Evolutionary conservation across 1,140 invertebrate genomes (phyloP).

Genomic region (Xylocopa sonorina): DNA sequence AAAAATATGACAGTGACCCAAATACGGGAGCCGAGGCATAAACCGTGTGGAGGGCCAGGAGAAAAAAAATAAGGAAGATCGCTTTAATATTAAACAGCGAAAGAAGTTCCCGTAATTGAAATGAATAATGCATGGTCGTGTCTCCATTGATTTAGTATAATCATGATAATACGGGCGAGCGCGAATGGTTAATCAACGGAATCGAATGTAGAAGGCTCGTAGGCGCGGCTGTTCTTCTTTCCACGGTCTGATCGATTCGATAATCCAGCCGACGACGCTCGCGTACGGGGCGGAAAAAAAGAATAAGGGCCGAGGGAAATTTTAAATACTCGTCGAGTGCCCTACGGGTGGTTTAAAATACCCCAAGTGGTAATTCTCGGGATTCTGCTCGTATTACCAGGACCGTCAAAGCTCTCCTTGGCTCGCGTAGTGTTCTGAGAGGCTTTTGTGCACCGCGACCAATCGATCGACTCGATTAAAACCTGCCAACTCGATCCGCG

Average conservation of each 20-base stretch:
- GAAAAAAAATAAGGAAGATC: too few relatives aligned
- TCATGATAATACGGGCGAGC: constrained; percentile 9
- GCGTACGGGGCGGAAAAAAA: not conserved
- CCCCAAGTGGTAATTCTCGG: constrained; percentile 7
- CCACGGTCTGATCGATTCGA: not conserved
- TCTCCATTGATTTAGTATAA: constrained; percentile 33
- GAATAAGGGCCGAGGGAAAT: not conserved
- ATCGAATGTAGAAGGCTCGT: constrained; percentile 18
- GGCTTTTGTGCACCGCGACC: constrained; percentile 40
- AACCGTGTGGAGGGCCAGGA: not conserved
- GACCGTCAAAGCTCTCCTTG: constrained; percentile 5
- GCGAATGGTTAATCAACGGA: constrained; percentile 19
- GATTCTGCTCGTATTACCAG: constrained; percentile 7
- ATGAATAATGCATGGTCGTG: constrained; percentile 43
- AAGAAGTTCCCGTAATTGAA: constrained; percentile 38
- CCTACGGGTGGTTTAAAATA: not conserved
- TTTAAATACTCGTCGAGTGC: not conserved
- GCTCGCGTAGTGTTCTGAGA: not conserved
- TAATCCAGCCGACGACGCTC: not conserved
- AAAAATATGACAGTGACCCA: constrained; percentile 34
- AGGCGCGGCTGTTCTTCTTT: constrained; percentile 1
- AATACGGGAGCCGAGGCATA: not conserved
- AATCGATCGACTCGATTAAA: constrained; percentile 63
- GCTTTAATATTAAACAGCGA: constrained; percentile 39
- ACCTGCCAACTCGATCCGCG: constrained; percentile 39